Percentiles rank a stretch among this genome's conserved stretches.
Conservation (phyloP, 2,113 vertebrate genomes). For the Phrynosoma platyrhinos region DNA sequence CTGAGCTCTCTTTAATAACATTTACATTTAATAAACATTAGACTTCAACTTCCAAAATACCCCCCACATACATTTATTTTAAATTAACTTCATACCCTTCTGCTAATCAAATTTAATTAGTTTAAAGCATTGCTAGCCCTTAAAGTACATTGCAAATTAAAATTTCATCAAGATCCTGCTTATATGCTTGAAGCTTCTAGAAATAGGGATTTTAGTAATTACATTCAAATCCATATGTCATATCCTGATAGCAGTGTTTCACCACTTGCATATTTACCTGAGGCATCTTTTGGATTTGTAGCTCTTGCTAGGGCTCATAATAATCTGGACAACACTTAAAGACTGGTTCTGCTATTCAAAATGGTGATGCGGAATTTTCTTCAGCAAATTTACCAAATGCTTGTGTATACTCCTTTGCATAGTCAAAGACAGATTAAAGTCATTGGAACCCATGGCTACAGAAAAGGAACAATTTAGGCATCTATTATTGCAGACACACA, state of each 20-base stretch:
- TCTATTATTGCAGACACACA: background rate
- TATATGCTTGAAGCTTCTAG: slow-evolving; percentile 39
- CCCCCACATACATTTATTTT: background rate
- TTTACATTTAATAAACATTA: slow-evolving; percentile 44
- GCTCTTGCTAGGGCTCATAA: slow-evolving; percentile 24
- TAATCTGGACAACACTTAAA: slow-evolving; percentile 27
- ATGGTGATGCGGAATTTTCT: background rate
- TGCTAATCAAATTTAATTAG: slow-evolving; percentile 53
- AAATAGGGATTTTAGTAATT: slow-evolving; percentile 51
- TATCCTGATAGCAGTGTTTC: slow-evolving; percentile 37
- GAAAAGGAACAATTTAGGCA: background rate
- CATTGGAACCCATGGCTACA: background rate
- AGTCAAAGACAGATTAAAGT: background rate
- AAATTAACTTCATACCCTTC: slow-evolving; percentile 49
- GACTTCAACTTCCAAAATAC: slow-evolving; percentile 10
- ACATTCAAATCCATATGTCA: slow-evolving; percentile 42
- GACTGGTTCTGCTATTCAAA: slow-evolving; percentile 20
- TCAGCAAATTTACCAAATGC: background rate
- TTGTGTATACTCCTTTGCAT: background rate
- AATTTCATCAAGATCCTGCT: slow-evolving; percentile 46
- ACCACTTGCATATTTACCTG: slow-evolving; percentile 34
- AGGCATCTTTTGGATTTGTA: slow-evolving; percentile 18
- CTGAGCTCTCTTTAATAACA: slow-evolving; percentile 36
- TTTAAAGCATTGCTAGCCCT: slow-evolving; percentile 35
- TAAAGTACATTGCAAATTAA: slow-evolving; percentile 57